Conservation (phyloP, 2,888 invertebrate species). For the Cacoxenus indagator region DNA sequence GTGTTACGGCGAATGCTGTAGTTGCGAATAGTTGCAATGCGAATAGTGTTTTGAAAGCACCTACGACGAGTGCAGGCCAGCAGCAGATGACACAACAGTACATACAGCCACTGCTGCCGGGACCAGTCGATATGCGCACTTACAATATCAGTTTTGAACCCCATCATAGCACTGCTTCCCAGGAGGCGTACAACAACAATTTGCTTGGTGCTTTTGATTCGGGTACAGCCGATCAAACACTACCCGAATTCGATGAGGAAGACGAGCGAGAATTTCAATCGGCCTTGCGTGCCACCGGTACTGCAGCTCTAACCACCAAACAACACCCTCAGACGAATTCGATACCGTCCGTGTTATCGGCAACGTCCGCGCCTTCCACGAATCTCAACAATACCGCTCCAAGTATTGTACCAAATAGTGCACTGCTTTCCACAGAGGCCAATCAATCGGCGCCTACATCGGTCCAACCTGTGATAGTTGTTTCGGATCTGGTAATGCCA, state of each 20-base stretch:
- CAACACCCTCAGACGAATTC: constrained; percentile 26
- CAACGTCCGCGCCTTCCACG: neutral
- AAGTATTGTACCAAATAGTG: constrained; percentile 36
- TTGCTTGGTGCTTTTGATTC: constrained; percentile 78
- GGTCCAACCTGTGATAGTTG: constrained; percentile 26
- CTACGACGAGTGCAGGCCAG: constrained; percentile 60
- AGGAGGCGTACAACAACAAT: constrained; percentile 76
- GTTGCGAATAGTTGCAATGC: neutral
- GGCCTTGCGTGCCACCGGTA: constrained; percentile 75
- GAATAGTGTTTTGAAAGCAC: constrained; percentile 69
- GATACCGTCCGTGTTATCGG: neutral
- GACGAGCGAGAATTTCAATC: constrained; percentile 83
- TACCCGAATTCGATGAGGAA: constrained; percentile 84
- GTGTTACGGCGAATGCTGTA: constrained; percentile 34
- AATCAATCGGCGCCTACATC: constrained; percentile 44
- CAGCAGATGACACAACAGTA: constrained; percentile 73
- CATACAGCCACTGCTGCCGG: constrained; percentile 83
- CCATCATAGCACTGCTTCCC: constrained; percentile 71
- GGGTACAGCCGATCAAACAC: constrained; percentile 78
- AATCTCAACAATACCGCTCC: constrained; percentile 16
- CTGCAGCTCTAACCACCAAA: constrained; percentile 54
- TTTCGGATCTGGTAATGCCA: constrained; percentile 59
- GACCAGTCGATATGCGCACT: constrained; percentile 91
- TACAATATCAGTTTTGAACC: constrained; percentile 75
- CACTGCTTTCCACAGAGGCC: constrained; percentile 48